These are phyloP conservation scores for Chroicocephalus ridibundus DNA, from an alignment of 2,113 vertebrate genomes.

Conservation along the genomic window DNA sequence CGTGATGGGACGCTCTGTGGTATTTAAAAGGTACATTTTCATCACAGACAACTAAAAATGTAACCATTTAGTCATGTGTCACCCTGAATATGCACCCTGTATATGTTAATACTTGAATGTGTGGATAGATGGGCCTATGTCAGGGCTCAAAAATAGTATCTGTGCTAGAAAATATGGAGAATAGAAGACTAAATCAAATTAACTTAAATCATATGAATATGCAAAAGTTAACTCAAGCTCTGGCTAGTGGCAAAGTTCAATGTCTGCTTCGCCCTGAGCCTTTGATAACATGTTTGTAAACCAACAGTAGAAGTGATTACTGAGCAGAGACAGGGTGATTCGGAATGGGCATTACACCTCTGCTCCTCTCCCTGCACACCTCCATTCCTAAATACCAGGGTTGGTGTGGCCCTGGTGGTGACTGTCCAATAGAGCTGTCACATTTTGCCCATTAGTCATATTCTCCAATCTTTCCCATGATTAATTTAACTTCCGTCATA, in stretches of 20 bases:
- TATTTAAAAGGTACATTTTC: neutral
- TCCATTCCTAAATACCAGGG: neutral
- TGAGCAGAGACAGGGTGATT: neutral
- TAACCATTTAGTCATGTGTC: neutral
- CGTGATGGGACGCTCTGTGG: neutral
- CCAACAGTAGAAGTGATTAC: neutral
- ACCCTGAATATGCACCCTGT: neutral
- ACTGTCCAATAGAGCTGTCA: neutral
- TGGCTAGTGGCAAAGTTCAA: neutral
- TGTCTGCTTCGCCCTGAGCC: neutral
- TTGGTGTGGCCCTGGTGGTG: neutral
- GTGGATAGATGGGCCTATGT: neutral
- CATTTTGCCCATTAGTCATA: rapidly evolving
- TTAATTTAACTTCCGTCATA: neutral
- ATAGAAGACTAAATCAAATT: neutral
- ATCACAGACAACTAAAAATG: neutral
- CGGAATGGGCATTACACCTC: neutral
- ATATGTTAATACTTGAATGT: neutral
- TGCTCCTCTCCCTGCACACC: neutral
- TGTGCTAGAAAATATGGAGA: neutral
- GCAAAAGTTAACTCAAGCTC: neutral
- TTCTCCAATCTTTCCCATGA: neutral
- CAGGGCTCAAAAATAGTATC: neutral
- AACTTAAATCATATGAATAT: neutral
- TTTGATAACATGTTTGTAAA: neutral